Base-by-base conservation (phyloP, 1,140 invertebrate species). In the Ostrea denselamellosa region DNA sequence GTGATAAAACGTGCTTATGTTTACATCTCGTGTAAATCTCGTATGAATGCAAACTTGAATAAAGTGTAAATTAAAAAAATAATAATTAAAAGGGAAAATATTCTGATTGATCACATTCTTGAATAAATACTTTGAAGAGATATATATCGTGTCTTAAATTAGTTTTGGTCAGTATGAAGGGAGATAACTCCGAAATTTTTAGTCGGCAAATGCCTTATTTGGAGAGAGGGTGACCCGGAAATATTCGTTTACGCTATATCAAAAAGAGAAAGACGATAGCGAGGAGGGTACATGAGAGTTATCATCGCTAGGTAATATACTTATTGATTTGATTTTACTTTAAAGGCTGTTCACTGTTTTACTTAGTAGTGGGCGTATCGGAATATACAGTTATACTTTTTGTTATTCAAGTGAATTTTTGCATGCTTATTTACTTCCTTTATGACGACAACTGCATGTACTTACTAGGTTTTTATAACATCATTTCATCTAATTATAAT, bases 171-270 rank as follows among this genome's bases (percentile, higher is more conserved):
- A 62, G 14, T n/a, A 17, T 77, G 14, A 77, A 28, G 68, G 68
- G 68, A 77, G 68, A 25, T 28, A 77, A 77, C 68, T 77, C 68
- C 28, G 68, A 77, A 14, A 28, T 77, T 44, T 77, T 28, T 77
- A 10, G 22, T 77, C 28, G 68, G 68, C 68, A 77, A 77, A 77
- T 77, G 68, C 68, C 68, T 77, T 77, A 77, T 77, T 77, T 77
- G 68, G 68, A 77, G 68, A 77, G 68, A 12, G 68, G 68, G 68
- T 77, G 68, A 77, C 68, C 68, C 68, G 68, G 68, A 77, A 77
- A 77, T 77, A 77, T 77, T 77, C 68, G 22, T 34, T 22, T 62
- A 44, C 34, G 5, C 34, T 62, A 77, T 25, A 34, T 77, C 68
- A 25, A 77, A 44, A 34, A 77, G 28, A 77, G 28, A 22, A 28